Conservation (phyloP, 2,113 vertebrate genomes). For the Embiotoca jacksoni region DNA sequence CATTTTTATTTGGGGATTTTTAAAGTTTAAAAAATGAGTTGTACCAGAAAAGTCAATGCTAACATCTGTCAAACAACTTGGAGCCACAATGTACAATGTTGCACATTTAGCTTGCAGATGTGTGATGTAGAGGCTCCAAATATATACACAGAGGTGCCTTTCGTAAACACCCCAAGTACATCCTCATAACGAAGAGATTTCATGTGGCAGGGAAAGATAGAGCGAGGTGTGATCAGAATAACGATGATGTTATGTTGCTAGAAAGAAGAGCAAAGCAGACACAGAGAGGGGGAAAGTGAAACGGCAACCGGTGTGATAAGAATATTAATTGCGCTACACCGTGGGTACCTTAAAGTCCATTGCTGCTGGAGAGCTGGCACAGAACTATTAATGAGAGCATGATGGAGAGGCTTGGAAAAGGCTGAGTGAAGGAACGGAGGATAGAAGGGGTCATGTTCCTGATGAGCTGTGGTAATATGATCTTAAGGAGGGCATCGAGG, state of each 20-base stretch:
- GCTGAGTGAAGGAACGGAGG: not conserved
- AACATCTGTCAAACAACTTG: conserved; percentile 7
- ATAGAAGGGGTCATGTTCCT: conserved; percentile 8
- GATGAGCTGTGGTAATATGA: conserved; percentile 45
- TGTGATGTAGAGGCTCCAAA: not conserved
- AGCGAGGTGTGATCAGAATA: conserved; percentile 54
- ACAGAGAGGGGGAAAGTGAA: conserved; percentile 24
- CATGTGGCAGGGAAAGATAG: conserved; percentile 41
- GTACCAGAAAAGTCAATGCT: not conserved
- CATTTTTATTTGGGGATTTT: not conserved
- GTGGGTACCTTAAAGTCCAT: conserved; percentile 48
- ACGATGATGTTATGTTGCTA: conserved; percentile 19
- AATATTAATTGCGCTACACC: conserved; percentile 60
- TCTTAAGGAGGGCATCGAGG: conserved; percentile 2
- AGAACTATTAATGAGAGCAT: conserved; percentile 60
- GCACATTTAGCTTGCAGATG: not conserved
- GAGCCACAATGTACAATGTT: not conserved
- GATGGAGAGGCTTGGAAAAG: conserved; percentile 31
- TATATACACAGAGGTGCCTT: conserved; percentile 24
- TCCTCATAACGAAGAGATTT: conserved; percentile 35
- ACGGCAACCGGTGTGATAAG: conserved; percentile 39
- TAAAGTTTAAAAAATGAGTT: not conserved
- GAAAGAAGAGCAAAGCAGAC: conserved; percentile 29
- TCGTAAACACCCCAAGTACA: conserved; percentile 34
- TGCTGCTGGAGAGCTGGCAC: conserved; percentile 60